Evolutionary conservation across 1,140 invertebrate species (phyloP).

Genomic region (Acromyrmex heyeri): DNA sequence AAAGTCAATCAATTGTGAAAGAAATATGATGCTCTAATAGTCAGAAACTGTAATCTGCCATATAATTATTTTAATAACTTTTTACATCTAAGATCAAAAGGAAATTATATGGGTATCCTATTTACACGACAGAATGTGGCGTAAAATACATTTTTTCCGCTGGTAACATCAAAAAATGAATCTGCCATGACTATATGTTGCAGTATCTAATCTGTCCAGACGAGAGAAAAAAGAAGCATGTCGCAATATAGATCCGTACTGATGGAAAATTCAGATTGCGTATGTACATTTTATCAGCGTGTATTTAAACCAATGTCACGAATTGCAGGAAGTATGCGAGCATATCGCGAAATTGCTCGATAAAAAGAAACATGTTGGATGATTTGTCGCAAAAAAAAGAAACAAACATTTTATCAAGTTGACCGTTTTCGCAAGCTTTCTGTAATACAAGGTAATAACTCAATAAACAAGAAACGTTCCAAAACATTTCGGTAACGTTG

Average conservation of each 20-base stretch:
- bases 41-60: neutral
- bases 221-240: neutral
- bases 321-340: constrained; percentile 22
- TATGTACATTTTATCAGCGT: constrained; percentile 1
- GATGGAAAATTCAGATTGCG: constrained; percentile 9
- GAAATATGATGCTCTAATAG: too few relatives aligned
- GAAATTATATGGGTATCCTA: neutral
- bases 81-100: neutral
- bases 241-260: neutral
- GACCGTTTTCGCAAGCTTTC: neutral
- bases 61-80: neutral
- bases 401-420: constrained; percentile 36
- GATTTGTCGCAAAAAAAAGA: constrained; percentile 10
- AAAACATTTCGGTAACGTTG: too few relatives aligned
- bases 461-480: too few relatives aligned
- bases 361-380: neutral
- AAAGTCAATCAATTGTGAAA: too few relatives aligned
- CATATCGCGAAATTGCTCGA: constrained; percentile 28
- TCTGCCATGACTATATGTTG: neutral
- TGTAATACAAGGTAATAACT: constrained; percentile 13
- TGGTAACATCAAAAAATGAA: neutral
- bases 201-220: neutral
- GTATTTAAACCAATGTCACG: constrained; percentile 24
- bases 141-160: neutral
- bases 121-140: neutral